Conservation (phyloP, 2,797 vertebrate species). For the Takifugu rubripes region DNA sequence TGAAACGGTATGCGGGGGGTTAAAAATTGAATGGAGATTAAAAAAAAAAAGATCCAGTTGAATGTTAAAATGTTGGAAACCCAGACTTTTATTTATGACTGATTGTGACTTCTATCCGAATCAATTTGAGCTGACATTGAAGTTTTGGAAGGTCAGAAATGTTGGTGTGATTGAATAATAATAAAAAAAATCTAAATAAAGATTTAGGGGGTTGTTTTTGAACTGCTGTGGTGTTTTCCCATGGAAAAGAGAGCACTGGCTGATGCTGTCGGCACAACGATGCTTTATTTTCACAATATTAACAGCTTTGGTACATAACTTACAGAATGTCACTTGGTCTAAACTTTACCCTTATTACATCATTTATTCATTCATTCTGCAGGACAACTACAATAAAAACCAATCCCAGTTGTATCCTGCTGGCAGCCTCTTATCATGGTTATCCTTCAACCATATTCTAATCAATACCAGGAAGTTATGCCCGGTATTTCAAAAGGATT, state of each 20-base stretch:
- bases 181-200: slow-evolving; percentile 49
- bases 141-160: slow-evolving; percentile 58
- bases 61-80: slow-evolving; percentile 52
- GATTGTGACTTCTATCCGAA: slow-evolving; percentile 61
- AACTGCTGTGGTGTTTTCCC: slow-evolving; percentile 28
- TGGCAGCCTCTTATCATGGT: slow-evolving; percentile 52
- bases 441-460: slow-evolving; percentile 43
- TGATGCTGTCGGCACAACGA: neutral
- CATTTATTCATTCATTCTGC: neutral
- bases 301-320: slow-evolving; percentile 8
- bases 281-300: slow-evolving; percentile 31
- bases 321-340: neutral
- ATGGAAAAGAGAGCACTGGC: neutral
- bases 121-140: slow-evolving; percentile 61
- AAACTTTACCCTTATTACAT: slow-evolving; percentile 21
- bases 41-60: slow-evolving; percentile 37
- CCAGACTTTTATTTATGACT: slow-evolving; percentile 64
- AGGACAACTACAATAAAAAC: slow-evolving; percentile 8
- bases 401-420: slow-evolving; percentile 10
- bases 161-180: slow-evolving; percentile 59
- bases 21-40: slow-evolving; percentile 7
- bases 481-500: neutral
- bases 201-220: slow-evolving; percentile 67
- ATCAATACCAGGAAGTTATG: slow-evolving; percentile 14
- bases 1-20: slow-evolving; percentile 6